Base-by-base conservation (phyloP, 2,888 invertebrate species). In the Amphipyra berbera region DNA sequence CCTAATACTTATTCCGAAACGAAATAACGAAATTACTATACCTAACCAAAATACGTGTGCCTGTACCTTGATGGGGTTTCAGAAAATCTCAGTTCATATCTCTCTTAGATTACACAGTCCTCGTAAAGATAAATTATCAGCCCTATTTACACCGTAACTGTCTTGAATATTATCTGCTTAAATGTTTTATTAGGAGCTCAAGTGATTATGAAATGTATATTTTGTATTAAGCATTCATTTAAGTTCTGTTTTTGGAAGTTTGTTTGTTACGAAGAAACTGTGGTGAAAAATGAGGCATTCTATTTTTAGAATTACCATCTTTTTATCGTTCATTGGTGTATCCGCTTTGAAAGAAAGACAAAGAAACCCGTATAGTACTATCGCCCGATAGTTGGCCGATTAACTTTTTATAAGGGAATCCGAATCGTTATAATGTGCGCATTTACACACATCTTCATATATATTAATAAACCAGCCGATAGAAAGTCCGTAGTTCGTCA, bases 41-140 rank as follows among this genome's bases (percentile, higher is more conserved):
- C 30, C 30, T 6, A 30, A 30, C 30, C 30, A 6, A 30, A 30
- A 30, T 30, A 30, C 21, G 9, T 12, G 10, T 38, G 41, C 35
- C 41, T 44, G 65, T 9, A 64, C 49, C 57, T 60, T 73, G 76
- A 70, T 66, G 63, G 68, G 52, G 62, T 73, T 68, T 62, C 49
- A 69, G 56, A 71, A 80, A 82, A 83, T 79, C 79, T 79, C 76
- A 61, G 74, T 75, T 69, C 75, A 82, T 81, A 83, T 78, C 76
- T 75, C 47, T 60, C 75, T 77, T 77, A 79, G 74, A 85, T 82
- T 80, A 82, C 77, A 75, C 61, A 72, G 81, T 81, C 61, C 76
- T 79, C 78, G 66, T 84, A 82, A 82, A 83, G 73, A 84, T 85
- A 79, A 81, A 85, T 84, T 75, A 73, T 76, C 53, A 56, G 68